phyloP scores from a whole-genome alignment of 92 coral and sea anemone genomes.

The Diadumene lineata region DNA sequence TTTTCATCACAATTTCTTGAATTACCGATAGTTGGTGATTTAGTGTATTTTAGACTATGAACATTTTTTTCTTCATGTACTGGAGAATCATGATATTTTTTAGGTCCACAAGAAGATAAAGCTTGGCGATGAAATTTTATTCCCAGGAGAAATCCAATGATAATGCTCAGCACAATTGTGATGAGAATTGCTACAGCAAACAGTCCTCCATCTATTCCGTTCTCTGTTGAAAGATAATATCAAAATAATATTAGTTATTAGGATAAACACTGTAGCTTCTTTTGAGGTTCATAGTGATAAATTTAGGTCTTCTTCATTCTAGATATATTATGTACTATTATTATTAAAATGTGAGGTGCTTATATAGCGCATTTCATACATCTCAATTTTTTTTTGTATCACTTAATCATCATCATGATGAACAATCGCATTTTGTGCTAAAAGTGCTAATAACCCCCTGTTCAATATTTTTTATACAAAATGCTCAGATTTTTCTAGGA shows the following conservation, averaged over 20 bases:
- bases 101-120: conserved; percentile 29
- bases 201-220: conserved; percentile 46
- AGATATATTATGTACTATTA: too few relatives aligned
- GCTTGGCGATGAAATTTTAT: conserved; percentile 59
- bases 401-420: too few relatives aligned
- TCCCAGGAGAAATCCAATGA: conserved; percentile 65
- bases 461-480: too few relatives aligned
- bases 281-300: too few relatives aligned
- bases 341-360: too few relatives aligned
- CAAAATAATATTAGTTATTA: background rate
- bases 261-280: too few relatives aligned
- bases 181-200: conserved; percentile 68
- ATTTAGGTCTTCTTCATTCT: too few relatives aligned
- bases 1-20: conserved; percentile 40
- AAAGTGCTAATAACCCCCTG: too few relatives aligned
- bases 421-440: too few relatives aligned
- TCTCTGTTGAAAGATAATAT: background rate
- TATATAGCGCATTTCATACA: too few relatives aligned
- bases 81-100: conserved; percentile 38
- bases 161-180: conserved; percentile 55
- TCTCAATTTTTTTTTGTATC: too few relatives aligned
- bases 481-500: too few relatives aligned
- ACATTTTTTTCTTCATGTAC: conserved; percentile 31
- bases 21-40: conserved; percentile 65
- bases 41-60: conserved; percentile 57